phyloP scores from a whole-genome alignment of 2,888 invertebrate species.

The Listrodromus nycthemerus region DNA sequence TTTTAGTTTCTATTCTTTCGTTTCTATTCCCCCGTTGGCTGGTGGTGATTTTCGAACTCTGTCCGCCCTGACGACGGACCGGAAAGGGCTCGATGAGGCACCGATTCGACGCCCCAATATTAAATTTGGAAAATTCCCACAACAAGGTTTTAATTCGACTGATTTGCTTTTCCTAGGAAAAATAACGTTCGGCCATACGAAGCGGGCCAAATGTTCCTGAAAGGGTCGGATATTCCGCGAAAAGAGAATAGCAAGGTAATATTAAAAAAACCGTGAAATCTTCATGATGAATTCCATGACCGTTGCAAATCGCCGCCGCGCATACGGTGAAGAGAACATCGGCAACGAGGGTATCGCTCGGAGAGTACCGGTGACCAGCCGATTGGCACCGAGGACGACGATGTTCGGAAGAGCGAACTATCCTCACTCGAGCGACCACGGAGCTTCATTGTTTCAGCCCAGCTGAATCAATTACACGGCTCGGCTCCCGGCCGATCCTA shows the following conservation, averaged over 20 bases:
- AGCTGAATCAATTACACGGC: constrained; percentile 82
- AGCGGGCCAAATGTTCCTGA: neutral
- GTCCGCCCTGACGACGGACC: no score
- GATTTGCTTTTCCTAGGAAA: neutral
- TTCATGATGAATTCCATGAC: constrained; percentile 22
- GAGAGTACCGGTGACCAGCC: constrained; percentile 20
- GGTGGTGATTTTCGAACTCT: neutral
- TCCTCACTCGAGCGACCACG: constrained; percentile 68
- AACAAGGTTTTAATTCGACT: neutral
- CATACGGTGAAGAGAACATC: neutral
- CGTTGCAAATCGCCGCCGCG: constrained; percentile 10
- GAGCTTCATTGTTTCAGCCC: constrained; percentile 81
- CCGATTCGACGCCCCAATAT: neutral
- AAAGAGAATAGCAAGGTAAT: constrained; percentile 4
- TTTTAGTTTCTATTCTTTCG: neutral
- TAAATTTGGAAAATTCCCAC: no score
- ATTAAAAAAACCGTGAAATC: neutral
- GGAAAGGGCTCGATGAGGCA: neutral
- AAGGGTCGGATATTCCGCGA: neutral
- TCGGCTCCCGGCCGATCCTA: constrained; percentile 80
- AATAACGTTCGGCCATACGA: neutral
- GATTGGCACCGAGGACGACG: constrained; percentile 24
- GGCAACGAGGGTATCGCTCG: constrained; percentile 4
- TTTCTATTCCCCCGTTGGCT: neutral
- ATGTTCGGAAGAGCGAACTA: constrained; percentile 21